Conservation (phyloP, 2,797 vertebrate species). For the Scolopax bukidnonensis region DNA sequence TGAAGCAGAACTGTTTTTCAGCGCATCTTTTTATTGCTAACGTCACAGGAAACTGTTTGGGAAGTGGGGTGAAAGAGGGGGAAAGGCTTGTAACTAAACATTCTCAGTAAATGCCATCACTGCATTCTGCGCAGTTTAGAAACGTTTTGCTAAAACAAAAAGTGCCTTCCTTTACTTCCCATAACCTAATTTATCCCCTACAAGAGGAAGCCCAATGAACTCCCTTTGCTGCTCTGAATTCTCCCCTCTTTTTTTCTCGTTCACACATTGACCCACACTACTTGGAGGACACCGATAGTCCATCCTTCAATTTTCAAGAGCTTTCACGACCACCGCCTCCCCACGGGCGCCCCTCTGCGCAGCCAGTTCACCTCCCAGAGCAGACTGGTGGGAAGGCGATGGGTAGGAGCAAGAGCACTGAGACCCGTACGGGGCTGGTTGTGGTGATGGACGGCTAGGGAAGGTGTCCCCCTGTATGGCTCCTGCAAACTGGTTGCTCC, state of each 20-base stretch:
- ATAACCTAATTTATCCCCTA: not conserved
- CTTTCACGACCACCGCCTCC: not conserved
- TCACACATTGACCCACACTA: not conserved
- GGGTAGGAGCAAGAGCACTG: not conserved
- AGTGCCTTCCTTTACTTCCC: not conserved
- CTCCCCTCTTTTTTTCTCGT: not conserved
- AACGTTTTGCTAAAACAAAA: not conserved
- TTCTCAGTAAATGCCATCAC: not conserved
- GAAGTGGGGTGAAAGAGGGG: not conserved
- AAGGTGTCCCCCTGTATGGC: constrained; percentile 47
- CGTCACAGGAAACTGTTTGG: not conserved
- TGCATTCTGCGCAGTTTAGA: not conserved
- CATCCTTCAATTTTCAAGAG: not conserved
- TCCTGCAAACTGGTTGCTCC: constrained; percentile 65
- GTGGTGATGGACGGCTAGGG: not conserved
- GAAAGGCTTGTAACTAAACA: not conserved
- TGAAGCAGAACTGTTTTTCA: not conserved
- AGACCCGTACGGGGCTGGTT: not conserved
- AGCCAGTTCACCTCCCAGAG: rapidly evolving
- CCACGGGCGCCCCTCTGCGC: rapidly evolving
- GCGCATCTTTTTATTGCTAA: not conserved
- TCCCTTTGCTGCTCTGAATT: not conserved
- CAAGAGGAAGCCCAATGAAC: not conserved
- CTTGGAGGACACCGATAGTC: not conserved
- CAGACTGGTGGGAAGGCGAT: not conserved